Evolutionary conservation across 1,140 invertebrate genomes (phyloP).

Genomic region (Drosophila repletoides): DNA sequence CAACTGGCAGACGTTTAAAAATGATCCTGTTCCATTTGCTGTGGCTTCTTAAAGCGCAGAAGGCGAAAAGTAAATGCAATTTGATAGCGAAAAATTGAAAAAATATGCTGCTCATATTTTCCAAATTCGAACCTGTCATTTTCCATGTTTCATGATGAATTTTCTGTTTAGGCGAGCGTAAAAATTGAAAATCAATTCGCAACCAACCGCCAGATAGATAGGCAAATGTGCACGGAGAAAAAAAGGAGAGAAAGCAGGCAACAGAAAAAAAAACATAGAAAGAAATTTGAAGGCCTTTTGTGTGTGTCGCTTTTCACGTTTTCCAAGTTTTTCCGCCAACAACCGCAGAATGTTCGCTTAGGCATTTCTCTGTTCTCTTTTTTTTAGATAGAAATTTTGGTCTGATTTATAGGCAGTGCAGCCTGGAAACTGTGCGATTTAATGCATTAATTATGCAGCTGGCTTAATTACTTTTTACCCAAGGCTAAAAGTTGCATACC

Average conservation of each 20-base stretch:
- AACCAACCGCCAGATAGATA: conserved; percentile 32
- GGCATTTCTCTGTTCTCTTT: conserved; percentile 11
- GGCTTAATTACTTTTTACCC: conserved; percentile 4
- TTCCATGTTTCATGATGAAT: conserved; percentile 34
- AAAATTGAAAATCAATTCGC: conserved; percentile 70
- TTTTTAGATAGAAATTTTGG: no score
- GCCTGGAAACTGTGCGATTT: no score
- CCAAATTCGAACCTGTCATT: conserved; percentile 21
- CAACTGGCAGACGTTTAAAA: conserved; percentile 7
- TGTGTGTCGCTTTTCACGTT: background rate
- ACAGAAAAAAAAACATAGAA: conserved; percentile 9
- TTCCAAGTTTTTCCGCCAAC: conserved; percentile 5
- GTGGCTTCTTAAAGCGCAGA: background rate
- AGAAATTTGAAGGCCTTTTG: conserved; percentile 8
- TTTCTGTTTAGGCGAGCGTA: conserved; percentile 71
- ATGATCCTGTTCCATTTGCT: background rate
- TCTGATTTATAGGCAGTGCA: conserved; percentile 25
- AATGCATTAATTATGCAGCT: conserved; percentile 15
- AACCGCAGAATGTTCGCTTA: conserved; percentile 8
- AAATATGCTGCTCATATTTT: conserved; percentile 5
- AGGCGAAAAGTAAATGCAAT: conserved; percentile 22
- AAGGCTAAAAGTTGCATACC: no score
- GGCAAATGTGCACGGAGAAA: conserved; percentile 29
- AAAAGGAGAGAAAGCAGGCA: background rate
- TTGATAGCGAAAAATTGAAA: conserved; percentile 5